phyloP scores from a whole-genome alignment of 2,888 invertebrate genomes.

The Kuschelorhynchus macadamiae region DNA sequence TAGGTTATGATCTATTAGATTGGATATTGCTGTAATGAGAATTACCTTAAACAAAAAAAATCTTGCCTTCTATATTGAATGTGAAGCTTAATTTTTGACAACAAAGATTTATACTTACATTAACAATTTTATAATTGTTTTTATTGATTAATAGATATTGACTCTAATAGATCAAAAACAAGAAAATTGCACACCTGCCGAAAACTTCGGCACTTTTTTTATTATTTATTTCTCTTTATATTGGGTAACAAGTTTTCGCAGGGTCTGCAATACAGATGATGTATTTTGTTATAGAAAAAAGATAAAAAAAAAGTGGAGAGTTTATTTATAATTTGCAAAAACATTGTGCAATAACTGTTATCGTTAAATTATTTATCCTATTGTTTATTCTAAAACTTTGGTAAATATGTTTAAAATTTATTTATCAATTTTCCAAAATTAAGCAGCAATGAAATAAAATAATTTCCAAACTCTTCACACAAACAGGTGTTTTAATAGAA shows the following conservation, averaged over 20 bases:
- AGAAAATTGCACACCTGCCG: conserved; percentile 7
- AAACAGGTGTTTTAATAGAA: conserved; percentile 20
- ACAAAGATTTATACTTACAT: too few species aligned
- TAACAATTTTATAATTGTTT: too few species aligned
- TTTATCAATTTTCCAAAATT: conserved; percentile 26
- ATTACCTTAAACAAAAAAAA: not conserved
- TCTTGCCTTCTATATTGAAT: too few species aligned
- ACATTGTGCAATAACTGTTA: conserved; percentile 38
- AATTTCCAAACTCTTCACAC: conserved; percentile 33
- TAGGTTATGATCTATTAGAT: not conserved
- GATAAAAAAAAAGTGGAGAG: conserved; percentile 56
- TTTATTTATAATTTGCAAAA: conserved; percentile 26
- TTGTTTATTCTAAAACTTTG: conserved; percentile 9
- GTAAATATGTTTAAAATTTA: conserved; percentile 19
- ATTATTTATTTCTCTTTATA: conserved; percentile 39
- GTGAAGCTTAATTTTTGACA: too few species aligned
- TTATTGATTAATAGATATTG: too few species aligned
- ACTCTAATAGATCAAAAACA: not conserved
- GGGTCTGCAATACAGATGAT: conserved; percentile 54
- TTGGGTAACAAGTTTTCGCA: conserved; percentile 63
- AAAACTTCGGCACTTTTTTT: conserved; percentile 10
- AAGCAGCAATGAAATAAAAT: not conserved
- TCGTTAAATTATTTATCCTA: conserved; percentile 21
- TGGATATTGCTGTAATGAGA: not conserved
- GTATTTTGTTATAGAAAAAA: conserved; percentile 63